Percentiles rank a stretch among this genome's conserved stretches.
Conservation (phyloP, 2,797 vertebrate species). For the Fringilla coelebs region DNA sequence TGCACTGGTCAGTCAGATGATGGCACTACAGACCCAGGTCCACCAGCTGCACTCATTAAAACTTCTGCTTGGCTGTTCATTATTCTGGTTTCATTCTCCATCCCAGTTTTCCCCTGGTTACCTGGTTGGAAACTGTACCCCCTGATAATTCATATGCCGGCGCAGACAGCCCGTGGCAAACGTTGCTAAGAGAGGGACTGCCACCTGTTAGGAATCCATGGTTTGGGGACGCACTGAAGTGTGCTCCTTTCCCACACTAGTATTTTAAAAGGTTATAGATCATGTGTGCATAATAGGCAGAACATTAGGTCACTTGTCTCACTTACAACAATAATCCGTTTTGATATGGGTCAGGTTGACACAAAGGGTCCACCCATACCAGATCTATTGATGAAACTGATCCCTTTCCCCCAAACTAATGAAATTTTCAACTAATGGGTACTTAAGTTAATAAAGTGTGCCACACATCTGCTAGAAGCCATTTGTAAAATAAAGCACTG, state of each 20-base stretch:
- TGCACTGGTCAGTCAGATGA: constrained; percentile 49
- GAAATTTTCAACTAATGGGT: constrained; percentile 84
- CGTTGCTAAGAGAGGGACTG: constrained; percentile 86
- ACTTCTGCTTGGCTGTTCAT: constrained; percentile 52
- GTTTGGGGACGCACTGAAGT: constrained; percentile 76
- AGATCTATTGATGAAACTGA: constrained; percentile 81
- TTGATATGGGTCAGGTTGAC: constrained; percentile 84
- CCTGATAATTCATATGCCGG: constrained; percentile 78
- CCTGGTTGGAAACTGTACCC: constrained; percentile 82
- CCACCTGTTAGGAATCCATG: constrained; percentile 83
- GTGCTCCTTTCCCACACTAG: constrained; percentile 86
- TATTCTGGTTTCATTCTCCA: constrained; percentile 74
- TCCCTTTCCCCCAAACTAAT: constrained; percentile 84
- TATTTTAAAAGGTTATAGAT: constrained; percentile 88
- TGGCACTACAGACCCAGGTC: constrained; percentile 65
- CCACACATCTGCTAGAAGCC: constrained; percentile 80
- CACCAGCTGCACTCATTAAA: constrained; percentile 30
- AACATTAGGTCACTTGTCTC: constrained; percentile 86
- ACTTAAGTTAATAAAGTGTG: constrained; percentile 87
- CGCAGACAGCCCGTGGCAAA: constrained; percentile 73
- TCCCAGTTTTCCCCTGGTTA: constrained; percentile 73
- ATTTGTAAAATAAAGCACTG: constrained; percentile 79
- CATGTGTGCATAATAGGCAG: constrained; percentile 83
- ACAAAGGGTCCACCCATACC: constrained; percentile 82
- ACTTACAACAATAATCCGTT: constrained; percentile 88